Evolutionary conservation across 1,140 invertebrate species (phyloP), one percentile per base, ranked within the genome.

Genomic region (Ceratitis capitata): DNA sequence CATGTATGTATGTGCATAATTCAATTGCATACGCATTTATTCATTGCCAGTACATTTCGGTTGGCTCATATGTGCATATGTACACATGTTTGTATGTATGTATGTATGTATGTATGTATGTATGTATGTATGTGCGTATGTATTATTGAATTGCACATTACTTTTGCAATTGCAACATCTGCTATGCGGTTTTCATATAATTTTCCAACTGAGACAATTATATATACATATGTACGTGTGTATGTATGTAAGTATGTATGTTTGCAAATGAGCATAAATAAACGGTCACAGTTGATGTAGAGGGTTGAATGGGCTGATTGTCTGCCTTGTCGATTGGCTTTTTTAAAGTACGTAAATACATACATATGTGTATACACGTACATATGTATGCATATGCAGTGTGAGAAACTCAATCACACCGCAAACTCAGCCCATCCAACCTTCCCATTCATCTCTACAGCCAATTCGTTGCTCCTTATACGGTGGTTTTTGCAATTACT

Each of bases 161-260:
- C 69, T 78, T 78, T 78, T 47, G 69, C 69, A 78, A 78, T 78
- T 78, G 69, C 69, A 78, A 78, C 69, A 78, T 78, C 69, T 78
- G 69, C 69, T 78, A 42, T 78, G 69, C 69, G 69, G 69, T 78
- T 78, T 78, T 78, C 69, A 78, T 45, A 78, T 78, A 78, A 78
- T 78, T 78, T 78, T 26, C 69, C 69, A 78, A 45, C n/a, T n/a
- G n/a, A n/a, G n/a, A n/a, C 69, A 69, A 39, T n/a, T n/a, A 69
- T 32, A 26, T n/a, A n/a, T n/a, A n/a, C n/a, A n/a, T n/a, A n/a
- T n/a, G n/a, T n/a, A n/a, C n/a, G n/a, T n/a, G n/a, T n/a, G n/a
- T n/a, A n/a, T n/a, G n/a, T n/a, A n/a, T n/a, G n/a, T n/a, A n/a
- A n/a, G n/a, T n/a, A n/a, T n/a, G n/a, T n/a, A n/a, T n/a, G n/a